These are phyloP conservation scores for Trachemys scripta DNA, from an alignment of 2,113 vertebrate genomes.

Conservation along the genomic window DNA sequence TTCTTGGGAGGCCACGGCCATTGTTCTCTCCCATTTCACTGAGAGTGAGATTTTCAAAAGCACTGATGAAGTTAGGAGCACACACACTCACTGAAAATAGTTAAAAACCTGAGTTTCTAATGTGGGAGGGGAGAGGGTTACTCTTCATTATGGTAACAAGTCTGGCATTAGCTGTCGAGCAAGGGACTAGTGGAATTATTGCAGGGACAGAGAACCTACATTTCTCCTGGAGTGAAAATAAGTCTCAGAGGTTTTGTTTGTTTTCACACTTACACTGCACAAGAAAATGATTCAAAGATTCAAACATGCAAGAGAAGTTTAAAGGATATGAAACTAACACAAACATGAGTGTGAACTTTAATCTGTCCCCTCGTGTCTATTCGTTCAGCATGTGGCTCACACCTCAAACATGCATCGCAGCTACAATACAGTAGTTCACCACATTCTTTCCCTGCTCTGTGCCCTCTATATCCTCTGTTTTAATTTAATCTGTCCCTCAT, in stretches of 20 bases:
- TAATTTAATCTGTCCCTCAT: slow-evolving; percentile 29
- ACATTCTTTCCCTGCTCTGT: not conserved
- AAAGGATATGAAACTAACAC: not conserved
- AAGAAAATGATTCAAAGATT: not conserved
- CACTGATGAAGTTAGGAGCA: not conserved
- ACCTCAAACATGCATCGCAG: slow-evolving; percentile 13
- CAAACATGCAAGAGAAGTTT: slow-evolving; percentile 11
- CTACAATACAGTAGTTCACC: not conserved
- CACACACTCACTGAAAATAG: not conserved
- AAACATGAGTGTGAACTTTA: not conserved
- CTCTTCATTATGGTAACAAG: not conserved
- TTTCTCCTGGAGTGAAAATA: not conserved
- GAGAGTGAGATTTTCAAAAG: not conserved
- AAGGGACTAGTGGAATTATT: not conserved
- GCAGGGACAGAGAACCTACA: not conserved
- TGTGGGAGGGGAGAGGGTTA: not conserved
- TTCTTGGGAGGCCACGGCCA: not conserved
- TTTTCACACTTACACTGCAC: not conserved
- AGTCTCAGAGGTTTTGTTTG: not conserved
- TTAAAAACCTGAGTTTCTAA: not conserved
- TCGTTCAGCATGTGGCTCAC: not conserved
- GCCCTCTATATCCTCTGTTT: not conserved
- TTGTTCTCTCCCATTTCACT: not conserved
- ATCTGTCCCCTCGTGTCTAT: not conserved
- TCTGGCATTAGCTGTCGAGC: not conserved